Conservation (phyloP, 1,140 invertebrate species). For the Apocrypta bakeri region DNA sequence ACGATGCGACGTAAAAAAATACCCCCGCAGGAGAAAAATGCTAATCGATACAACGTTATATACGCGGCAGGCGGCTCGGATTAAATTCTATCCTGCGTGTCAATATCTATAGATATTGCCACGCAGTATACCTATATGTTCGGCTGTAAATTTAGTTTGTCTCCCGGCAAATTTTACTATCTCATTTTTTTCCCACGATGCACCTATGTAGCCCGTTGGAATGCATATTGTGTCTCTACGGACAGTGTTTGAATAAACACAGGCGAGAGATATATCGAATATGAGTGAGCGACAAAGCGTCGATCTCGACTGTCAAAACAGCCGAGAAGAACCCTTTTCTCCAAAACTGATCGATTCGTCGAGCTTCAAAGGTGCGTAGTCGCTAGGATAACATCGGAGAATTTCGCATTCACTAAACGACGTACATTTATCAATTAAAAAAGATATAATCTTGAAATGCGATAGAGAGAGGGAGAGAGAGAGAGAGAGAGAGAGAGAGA, state of each 20-base stretch:
- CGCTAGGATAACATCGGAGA: constrained; percentile 59
- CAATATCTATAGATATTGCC: no score
- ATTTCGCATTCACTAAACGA: not conserved
- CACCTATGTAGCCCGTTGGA: not conserved
- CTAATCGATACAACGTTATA: constrained; percentile 48
- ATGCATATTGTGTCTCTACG: not conserved
- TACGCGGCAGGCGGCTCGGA: no score
- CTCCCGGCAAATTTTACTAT: not conserved
- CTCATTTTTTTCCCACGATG: not conserved
- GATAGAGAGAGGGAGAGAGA: no score
- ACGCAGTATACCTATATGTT: no score
- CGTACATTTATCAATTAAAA: not conserved
- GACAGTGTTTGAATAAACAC: not conserved
- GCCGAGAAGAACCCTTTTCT: constrained; percentile 36
- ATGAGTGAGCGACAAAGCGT: constrained; percentile 54
- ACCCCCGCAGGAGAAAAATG: not conserved
- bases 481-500: no score
- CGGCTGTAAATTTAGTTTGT: no score
- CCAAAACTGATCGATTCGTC: constrained; percentile 39
- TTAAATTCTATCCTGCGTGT: no score
- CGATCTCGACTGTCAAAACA: constrained; percentile 63
- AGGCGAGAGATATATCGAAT: not conserved
- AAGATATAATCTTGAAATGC: not conserved
- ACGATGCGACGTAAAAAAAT: constrained; percentile 35
- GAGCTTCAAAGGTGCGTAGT: constrained; percentile 58